A percentile compares a stretch with the other conserved stretches of the same genome.
phyloP scores from a whole-genome alignment of 2,888 invertebrate species.

The Eupithecia exiguata region DNA sequence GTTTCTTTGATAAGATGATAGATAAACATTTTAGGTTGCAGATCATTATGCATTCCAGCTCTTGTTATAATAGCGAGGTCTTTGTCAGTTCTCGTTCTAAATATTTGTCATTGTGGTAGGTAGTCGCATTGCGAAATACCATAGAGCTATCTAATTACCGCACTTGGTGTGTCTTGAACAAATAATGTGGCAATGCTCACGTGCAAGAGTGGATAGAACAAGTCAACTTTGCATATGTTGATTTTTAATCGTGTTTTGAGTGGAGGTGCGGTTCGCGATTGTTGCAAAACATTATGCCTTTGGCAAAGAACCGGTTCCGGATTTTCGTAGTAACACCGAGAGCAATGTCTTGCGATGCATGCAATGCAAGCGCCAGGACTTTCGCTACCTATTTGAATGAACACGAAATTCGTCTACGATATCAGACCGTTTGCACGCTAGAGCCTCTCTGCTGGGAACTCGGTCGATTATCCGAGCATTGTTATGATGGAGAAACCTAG shows the following conservation, averaged over 20 bases:
- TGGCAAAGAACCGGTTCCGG: conserved; percentile 70
- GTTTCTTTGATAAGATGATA: conserved; percentile 77
- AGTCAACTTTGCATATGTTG: conserved; percentile 39
- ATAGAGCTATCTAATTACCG: conserved; percentile 17
- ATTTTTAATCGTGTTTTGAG: conserved; percentile 29
- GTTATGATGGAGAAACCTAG: conserved; percentile 55
- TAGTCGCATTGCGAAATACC: conserved; percentile 28
- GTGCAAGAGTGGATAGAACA: conserved; percentile 36
- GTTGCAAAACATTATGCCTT: conserved; percentile 75
- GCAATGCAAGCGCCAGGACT: conserved; percentile 54
- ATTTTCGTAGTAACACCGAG: conserved; percentile 48
- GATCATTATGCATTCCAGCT: conserved; percentile 66
- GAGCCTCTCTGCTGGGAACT: conserved; percentile 52
- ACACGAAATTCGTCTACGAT: conserved; percentile 46
- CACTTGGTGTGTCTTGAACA: conserved; percentile 18
- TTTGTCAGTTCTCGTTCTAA: conserved; percentile 45
- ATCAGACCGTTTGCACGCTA: conserved; percentile 43
- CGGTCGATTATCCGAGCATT: conserved; percentile 59
- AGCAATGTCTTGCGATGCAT: conserved; percentile 52
- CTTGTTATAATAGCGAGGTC: conserved; percentile 60
- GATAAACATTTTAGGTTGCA: conserved; percentile 73
- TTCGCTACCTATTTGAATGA: conserved; percentile 65
- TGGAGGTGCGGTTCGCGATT: conserved; percentile 42
- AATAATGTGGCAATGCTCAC: conserved; percentile 27
- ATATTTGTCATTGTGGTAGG: conserved; percentile 42